phyloP scores from a whole-genome alignment of 2,888 invertebrate species.

The Lampropteryx suffumata region DNA sequence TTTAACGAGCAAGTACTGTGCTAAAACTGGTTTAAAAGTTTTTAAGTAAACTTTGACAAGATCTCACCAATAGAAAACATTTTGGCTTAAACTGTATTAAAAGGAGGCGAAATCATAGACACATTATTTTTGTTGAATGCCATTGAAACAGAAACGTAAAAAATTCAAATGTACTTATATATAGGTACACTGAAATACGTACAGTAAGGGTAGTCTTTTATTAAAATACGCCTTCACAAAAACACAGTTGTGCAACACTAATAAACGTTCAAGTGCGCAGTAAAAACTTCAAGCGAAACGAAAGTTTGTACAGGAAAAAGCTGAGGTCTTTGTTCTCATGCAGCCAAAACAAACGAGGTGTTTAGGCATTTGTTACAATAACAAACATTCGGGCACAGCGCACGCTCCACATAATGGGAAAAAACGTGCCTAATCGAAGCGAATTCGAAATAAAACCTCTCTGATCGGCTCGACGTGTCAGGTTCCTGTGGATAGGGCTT shows the following conservation, averaged over 20 bases:
- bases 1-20: not conserved
- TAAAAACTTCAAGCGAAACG: conserved; percentile 67
- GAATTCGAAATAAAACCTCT: conserved; percentile 57
- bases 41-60: not conserved
- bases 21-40: conserved; percentile 4
- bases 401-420: conserved; percentile 47
- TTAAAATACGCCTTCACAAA: conserved; percentile 39
- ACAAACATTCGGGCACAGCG: conserved; percentile 62
- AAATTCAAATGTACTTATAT: not conserved
- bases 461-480: conserved; percentile 61
- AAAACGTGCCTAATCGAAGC: conserved; percentile 69
- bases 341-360: conserved; percentile 76
- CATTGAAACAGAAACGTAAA: too few species aligned
- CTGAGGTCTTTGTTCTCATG: conserved; percentile 71
- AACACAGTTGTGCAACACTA: conserved; percentile 49
- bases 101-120: too few species aligned
- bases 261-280: conserved; percentile 52
- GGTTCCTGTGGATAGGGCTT: conserved; percentile 61
- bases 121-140: too few species aligned
- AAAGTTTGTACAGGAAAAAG: conserved; percentile 57
- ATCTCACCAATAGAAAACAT: too few species aligned
- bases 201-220: too few species aligned
- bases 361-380: conserved; percentile 74
- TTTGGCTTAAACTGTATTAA: too few species aligned
- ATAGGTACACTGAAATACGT: conserved; percentile 14